Evolutionary conservation across 2,888 invertebrate species (phyloP), one percentile per base, ranked within the genome.

Genomic region (Cephus nigrinus): DNA sequence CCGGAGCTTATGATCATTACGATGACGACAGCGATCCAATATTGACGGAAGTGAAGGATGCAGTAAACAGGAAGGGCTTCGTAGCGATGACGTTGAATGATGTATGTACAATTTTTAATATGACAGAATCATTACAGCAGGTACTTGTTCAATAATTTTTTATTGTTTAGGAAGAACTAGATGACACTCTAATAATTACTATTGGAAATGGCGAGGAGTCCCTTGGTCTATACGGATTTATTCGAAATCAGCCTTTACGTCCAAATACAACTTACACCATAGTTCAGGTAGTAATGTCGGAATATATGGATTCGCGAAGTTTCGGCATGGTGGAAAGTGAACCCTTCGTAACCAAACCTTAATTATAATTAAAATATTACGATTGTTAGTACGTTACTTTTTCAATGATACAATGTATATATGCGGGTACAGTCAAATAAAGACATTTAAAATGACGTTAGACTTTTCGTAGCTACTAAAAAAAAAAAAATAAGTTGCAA

Each of bases 201-300:
- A 80, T 84, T 76, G 82, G 84, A 40, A 82, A 74, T 74, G 82
- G 82, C 30, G 82, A 81, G 71, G 81, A 83, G 79, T 80, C 81
- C 68, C 79, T 82, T 68, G 84, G 83, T 74, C 79, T 80, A 30
- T 83, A 83, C 74, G 83, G 83, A 77, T 79, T 80, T 75, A 80
- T 82, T 74, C 80, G 72, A 76, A 83, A 83, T 77, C 78, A 81
- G 75, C 82, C 82, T 68, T 81, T 84, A 74, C 77, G 73, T n/a
- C 79, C 81, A 4, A 81, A 83, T 31, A 81, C 77, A 32, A 79
- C 77, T 75, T 83, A 83, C 72, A 78, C 79, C 33, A 78, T 82
- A 30, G 71, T 81, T 33, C 79, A 81, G 68, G 79, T 83, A 35
- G 82, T 80, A 55, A 80, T 84, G 80, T 78, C 83, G 11, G 81